A percentile compares a stretch with the other conserved stretches of the same genome.
Conservation (phyloP, 2,797 vertebrate genomes). For the Argentina silus region DNA sequence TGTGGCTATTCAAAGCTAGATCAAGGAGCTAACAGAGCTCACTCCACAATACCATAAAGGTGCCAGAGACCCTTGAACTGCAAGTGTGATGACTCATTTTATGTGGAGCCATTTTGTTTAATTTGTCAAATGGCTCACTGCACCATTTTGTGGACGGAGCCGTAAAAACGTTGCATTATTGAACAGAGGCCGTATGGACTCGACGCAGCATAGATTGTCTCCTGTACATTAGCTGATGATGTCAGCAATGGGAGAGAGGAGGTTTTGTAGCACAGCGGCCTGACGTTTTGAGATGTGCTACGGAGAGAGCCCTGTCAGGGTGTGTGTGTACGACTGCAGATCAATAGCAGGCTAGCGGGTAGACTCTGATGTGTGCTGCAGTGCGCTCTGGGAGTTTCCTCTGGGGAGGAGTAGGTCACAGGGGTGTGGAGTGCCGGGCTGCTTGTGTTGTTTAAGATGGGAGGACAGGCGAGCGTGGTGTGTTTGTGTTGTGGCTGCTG, state of each 20-base stretch:
- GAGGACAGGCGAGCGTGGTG: slow-evolving; percentile 59
- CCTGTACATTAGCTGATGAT: slow-evolving; percentile 42
- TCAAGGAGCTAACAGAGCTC: background rate
- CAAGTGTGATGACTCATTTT: slow-evolving; percentile 33
- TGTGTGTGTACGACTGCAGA: slow-evolving; percentile 51
- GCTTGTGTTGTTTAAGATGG: slow-evolving; percentile 74
- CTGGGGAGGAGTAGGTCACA: slow-evolving; percentile 70
- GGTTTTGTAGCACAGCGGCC: background rate
- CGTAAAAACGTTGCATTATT: slow-evolving; percentile 44
- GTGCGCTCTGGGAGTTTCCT: slow-evolving; percentile 75
- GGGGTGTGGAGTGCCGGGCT: slow-evolving; percentile 54
- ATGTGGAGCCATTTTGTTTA: slow-evolving; percentile 37
- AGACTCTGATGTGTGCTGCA: slow-evolving; percentile 61
- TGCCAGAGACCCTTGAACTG: slow-evolving; percentile 17
- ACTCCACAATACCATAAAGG: slow-evolving; percentile 20
- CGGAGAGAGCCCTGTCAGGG: background rate
- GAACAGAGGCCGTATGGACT: slow-evolving; percentile 23
- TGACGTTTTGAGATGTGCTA: background rate
- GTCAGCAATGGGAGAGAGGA: slow-evolving; percentile 37
- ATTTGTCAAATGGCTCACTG: slow-evolving; percentile 47
- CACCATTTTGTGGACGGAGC: slow-evolving; percentile 31
- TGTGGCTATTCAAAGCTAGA: slow-evolving; percentile 25
- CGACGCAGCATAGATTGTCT: slow-evolving; percentile 28
- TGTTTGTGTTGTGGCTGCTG: slow-evolving; percentile 79
- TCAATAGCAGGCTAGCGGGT: slow-evolving; percentile 66